Evolutionary conservation across 1,140 invertebrate genomes (phyloP).

Genomic region (Nymphalis io): DNA sequence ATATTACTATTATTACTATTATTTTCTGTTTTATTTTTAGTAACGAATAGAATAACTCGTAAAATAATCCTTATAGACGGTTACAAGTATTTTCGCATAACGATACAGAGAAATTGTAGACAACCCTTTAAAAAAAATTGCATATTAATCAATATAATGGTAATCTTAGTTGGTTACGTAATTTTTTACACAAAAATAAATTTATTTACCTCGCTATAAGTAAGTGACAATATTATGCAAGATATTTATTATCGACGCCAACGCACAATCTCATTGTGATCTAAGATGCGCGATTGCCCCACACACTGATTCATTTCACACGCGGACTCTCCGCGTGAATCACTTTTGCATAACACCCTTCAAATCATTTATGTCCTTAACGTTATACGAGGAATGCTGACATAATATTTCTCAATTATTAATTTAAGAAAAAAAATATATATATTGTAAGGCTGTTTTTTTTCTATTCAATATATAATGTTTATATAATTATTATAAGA

Average conservation of each 20-base stretch:
- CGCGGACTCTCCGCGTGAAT: constrained; percentile 9
- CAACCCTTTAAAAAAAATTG: no score
- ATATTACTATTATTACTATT: no score
- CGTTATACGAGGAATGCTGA: neutral
- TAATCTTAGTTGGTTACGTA: neutral
- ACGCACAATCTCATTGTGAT: constrained; percentile 18
- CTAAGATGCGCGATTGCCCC: constrained; percentile 23
- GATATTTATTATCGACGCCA: constrained; percentile 15
- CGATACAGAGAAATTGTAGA: no score
- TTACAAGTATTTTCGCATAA: no score
- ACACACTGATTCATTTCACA: constrained; percentile 9
- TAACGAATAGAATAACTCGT: no score
- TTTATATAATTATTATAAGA: no score
- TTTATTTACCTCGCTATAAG: constrained; percentile 4
- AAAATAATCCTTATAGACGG: no score
- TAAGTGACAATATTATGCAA: constrained; percentile 22
- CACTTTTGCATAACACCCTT: constrained; percentile 25
- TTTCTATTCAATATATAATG: no score
- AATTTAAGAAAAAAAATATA: neutral
- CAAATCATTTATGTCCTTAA: neutral
- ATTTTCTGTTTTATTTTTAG: no score
- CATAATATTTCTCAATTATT: constrained; percentile 4
- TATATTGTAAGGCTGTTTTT: no score
- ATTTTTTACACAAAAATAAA: neutral
- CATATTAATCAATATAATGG: neutral